Percentiles rank a stretch among this genome's conserved stretches.
These are phyloP conservation scores for Stratiomys singularior DNA, from an alignment of 2,888 invertebrate species.

Conservation along the genomic window DNA sequence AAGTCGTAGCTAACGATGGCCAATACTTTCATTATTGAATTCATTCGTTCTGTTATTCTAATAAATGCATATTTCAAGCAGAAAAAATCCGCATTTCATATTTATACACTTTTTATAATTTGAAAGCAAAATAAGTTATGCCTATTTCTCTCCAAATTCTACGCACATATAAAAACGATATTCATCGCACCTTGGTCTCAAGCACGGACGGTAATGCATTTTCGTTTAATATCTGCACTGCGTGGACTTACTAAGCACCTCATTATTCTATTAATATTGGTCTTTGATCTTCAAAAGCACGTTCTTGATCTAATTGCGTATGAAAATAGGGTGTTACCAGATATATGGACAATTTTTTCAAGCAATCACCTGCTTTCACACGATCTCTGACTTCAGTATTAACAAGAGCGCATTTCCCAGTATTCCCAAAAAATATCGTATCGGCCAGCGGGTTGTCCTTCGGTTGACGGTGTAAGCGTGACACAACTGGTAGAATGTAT, in stretches of 20 bases:
- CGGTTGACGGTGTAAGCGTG: background rate
- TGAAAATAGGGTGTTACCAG: background rate
- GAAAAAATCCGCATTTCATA: too few relatives aligned
- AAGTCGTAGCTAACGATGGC: too few relatives aligned
- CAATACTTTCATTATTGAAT: too few relatives aligned
- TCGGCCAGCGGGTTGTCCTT: conserved; percentile 1
- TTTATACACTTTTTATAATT: too few relatives aligned
- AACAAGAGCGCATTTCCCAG: background rate
- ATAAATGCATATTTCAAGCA: too few relatives aligned
- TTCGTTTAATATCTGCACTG: background rate
- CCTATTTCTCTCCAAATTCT: background rate
- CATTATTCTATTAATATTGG: background rate
- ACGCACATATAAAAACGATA: background rate
- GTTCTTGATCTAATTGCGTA: background rate
- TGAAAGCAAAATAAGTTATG: background rate
- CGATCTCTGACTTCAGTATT: background rate
- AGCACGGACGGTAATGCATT: background rate
- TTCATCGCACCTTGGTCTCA: background rate
- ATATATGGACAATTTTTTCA: background rate
- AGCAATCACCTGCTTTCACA: background rate
- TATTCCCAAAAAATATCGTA: background rate
- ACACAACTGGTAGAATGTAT: background rate
- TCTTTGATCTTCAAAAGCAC: background rate
- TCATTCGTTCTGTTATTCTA: too few relatives aligned
- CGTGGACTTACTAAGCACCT: background rate